Conservation (phyloP, 1,140 invertebrate genomes). For the Drosophila virilis region DNA sequence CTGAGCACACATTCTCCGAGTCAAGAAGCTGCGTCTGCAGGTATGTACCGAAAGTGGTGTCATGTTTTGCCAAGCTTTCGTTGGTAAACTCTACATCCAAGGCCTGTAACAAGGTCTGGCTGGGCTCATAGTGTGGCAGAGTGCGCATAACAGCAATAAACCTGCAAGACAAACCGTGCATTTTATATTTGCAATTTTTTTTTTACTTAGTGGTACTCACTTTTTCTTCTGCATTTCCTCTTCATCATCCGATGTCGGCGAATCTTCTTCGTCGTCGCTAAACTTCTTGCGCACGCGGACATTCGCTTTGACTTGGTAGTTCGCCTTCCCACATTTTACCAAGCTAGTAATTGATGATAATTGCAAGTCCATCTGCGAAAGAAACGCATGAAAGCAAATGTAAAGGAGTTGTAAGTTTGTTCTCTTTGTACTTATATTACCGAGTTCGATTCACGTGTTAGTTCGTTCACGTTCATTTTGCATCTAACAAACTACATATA, state of each 20-base stretch:
- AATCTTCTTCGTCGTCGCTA: constrained; percentile 13
- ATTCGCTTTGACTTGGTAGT: not conserved
- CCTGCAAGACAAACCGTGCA: constrained; percentile 26
- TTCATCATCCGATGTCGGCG: constrained; percentile 12
- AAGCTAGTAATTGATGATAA: not conserved
- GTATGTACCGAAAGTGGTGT: constrained; percentile 39
- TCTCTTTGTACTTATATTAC: not conserved
- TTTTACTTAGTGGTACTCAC: not conserved
- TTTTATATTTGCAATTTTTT: constrained; percentile 11
- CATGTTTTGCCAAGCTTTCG: constrained; percentile 14
- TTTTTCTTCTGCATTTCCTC: constrained; percentile 18
- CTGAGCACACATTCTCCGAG: constrained; percentile 51
- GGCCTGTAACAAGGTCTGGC: constrained; percentile 37
- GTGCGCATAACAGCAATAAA: constrained; percentile 23
- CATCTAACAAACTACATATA: not conserved
- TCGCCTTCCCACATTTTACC: not conserved
- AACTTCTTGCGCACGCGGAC: not conserved
- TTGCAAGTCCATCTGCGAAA: constrained; percentile 5
- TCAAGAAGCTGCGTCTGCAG: constrained; percentile 28
- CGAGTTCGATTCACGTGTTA: not conserved
- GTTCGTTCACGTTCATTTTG: not conserved
- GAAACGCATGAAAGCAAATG: not conserved
- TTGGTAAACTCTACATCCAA: constrained; percentile 37
- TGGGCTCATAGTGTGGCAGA: constrained; percentile 50
- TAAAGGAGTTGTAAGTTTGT: not conserved